These are phyloP conservation scores for Oreonectes daqikongensis DNA, from an alignment of 2,797 vertebrate genomes.

Conservation along the genomic window DNA sequence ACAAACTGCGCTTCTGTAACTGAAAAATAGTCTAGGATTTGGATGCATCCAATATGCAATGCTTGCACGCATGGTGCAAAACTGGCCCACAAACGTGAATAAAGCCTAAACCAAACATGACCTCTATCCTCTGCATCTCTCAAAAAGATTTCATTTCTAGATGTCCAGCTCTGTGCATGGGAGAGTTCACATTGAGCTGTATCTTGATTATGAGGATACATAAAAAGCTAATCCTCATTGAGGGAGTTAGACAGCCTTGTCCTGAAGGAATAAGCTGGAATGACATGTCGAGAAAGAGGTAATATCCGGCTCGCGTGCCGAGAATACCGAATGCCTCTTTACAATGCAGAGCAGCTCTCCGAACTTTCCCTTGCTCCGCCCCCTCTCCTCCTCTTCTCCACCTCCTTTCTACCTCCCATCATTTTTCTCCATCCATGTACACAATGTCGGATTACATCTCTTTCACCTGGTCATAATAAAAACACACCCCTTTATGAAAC, in stretches of 20 bases:
- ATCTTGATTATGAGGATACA: constrained; percentile 21
- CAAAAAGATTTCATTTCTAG: background rate
- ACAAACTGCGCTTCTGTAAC: too few relatives aligned
- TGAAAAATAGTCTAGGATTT: too few relatives aligned
- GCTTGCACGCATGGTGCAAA: background rate
- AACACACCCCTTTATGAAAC: constrained; percentile 17
- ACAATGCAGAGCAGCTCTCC: constrained; percentile 68
- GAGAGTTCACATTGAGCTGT: constrained; percentile 12
- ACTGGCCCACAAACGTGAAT: background rate
- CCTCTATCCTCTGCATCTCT: background rate
- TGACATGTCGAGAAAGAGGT: constrained; percentile 68
- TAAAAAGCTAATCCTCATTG: constrained; percentile 52
- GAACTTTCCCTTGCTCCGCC: constrained; percentile 54
- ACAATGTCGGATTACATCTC: constrained; percentile 72
- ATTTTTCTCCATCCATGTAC: constrained; percentile 12
- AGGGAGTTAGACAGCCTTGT: constrained; percentile 58
- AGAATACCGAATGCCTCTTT: constrained; percentile 71
- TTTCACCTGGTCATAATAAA: constrained; percentile 68
- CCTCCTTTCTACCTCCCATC: constrained; percentile 54
- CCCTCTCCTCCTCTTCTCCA: constrained; percentile 50
- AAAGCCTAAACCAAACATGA: background rate
- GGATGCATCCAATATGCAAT: background rate
- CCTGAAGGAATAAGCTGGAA: constrained; percentile 69
- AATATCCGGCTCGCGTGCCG: constrained; percentile 68
- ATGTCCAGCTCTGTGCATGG: background rate